Evolutionary conservation across 2,113 vertebrate species (phyloP).

Genomic region (Haplochromis vanheusdeni): DNA sequence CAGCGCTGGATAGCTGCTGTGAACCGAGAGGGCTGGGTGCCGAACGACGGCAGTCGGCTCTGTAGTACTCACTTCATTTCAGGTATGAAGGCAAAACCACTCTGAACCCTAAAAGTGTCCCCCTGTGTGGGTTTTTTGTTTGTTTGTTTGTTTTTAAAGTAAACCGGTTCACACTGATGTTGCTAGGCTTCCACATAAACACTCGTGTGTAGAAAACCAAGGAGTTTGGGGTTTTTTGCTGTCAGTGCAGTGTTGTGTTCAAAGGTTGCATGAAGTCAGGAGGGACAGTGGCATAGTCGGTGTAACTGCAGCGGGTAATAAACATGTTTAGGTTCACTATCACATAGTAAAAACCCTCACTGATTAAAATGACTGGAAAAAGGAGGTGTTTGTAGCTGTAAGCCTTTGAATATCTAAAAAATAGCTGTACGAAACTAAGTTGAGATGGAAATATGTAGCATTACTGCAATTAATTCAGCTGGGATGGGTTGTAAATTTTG

Average conservation of each 20-base stretch:
- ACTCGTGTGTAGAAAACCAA: neutral
- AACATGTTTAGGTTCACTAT: neutral
- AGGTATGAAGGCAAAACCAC: slow-evolving; percentile 28
- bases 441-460: neutral
- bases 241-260: neutral
- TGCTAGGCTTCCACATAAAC: neutral
- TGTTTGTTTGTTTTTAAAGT: neutral
- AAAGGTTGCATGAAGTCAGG: neutral
- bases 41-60: slow-evolving; percentile 71
- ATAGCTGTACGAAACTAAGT: neutral
- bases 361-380: neutral
- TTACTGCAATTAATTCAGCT: neutral
- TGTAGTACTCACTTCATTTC: slow-evolving; percentile 74
- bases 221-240: neutral
- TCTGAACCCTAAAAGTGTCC: neutral
- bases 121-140: neutral
- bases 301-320: neutral
- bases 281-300: neutral
- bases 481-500: neutral
- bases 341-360: neutral
- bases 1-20: slow-evolving; percentile 72
- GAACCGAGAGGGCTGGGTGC: slow-evolving; percentile 71
- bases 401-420: neutral
- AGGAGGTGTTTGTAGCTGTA: neutral
- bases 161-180: neutral